A percentile compares a stretch with the other conserved stretches of the same genome.
Conservation (phyloP, 2,888 invertebrate species). For the Brachyptera putata region DNA sequence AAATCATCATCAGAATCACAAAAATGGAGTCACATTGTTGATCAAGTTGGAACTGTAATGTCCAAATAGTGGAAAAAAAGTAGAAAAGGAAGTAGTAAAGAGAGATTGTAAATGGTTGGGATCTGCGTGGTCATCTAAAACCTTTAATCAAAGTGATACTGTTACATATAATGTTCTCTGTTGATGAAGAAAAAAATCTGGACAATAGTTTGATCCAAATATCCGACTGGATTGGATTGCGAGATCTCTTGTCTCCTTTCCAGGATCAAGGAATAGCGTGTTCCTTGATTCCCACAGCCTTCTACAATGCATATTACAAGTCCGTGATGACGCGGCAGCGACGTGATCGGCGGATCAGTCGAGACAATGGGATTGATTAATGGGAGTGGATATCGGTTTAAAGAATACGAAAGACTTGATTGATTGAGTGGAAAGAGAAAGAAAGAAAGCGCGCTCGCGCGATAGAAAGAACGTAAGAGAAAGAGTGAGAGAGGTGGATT, state of each 20-base stretch:
- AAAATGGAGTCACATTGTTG: no score
- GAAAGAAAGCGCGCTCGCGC: not conserved
- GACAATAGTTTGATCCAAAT: no score
- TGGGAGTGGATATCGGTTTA: conserved; percentile 29
- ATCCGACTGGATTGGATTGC: not conserved
- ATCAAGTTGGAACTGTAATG: no score
- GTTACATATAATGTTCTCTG: not conserved
- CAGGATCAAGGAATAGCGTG: not conserved
- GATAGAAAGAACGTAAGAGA: no score
- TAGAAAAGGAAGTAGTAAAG: no score
- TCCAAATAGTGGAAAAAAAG: no score
- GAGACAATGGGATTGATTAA: conserved; percentile 31
- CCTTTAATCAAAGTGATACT: not conserved
- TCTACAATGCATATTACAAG: not conserved
- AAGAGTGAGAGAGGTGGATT: no score
- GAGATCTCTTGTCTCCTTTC: not conserved
- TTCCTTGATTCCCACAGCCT: not conserved
- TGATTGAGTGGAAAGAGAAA: conserved; percentile 25
- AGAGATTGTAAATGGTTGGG: no score
- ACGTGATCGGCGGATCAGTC: conserved; percentile 20
- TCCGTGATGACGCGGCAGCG: not conserved
- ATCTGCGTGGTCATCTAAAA: not conserved
- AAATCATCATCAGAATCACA: no score
- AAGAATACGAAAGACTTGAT: conserved; percentile 28
- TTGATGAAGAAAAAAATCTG: no score